These are phyloP conservation scores for Himalopsyche anomala DNA, from an alignment of 2,888 invertebrate species.

Conservation along the genomic window DNA sequence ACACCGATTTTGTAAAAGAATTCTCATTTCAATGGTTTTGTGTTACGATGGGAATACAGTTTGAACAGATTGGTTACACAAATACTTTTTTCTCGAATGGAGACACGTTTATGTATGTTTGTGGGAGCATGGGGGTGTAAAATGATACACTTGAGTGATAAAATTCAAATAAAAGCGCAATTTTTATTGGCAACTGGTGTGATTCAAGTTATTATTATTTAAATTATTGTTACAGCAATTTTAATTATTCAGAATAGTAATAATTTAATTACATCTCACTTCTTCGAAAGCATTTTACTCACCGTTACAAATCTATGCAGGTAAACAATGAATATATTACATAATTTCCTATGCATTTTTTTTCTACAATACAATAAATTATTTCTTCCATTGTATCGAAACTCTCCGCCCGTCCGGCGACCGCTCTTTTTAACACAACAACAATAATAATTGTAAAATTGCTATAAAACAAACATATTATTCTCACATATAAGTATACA, in stretches of 20 bases:
- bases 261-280: slow-evolving; percentile 62
- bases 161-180: slow-evolving; percentile 65
- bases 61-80: too few species aligned
- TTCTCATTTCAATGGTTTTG: too few species aligned
- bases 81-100: too few species aligned
- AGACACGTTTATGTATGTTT: too few species aligned
- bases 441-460: slow-evolving; percentile 51
- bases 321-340: slow-evolving; percentile 62
- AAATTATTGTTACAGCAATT: slow-evolving; percentile 62
- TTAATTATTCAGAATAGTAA: slow-evolving; percentile 58
- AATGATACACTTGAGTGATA: slow-evolving; percentile 55
- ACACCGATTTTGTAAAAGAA: too few species aligned
- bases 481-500: slow-evolving; percentile 48
- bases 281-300: slow-evolving; percentile 60
- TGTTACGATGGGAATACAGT: too few species aligned
- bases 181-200: slow-evolving; percentile 66
- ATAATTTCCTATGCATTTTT: slow-evolving; percentile 61
- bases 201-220: slow-evolving; percentile 63
- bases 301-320: slow-evolving; percentile 51
- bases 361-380: slow-evolving; percentile 58
- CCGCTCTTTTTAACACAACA: slow-evolving; percentile 16
- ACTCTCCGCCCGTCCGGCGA: background rate
- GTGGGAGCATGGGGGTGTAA: background rate
- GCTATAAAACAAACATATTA: slow-evolving; percentile 59
- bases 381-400: slow-evolving; percentile 47